phyloP scores from a whole-genome alignment of 2,888 invertebrate genomes.

The Troglohyphantes excavatus region DNA sequence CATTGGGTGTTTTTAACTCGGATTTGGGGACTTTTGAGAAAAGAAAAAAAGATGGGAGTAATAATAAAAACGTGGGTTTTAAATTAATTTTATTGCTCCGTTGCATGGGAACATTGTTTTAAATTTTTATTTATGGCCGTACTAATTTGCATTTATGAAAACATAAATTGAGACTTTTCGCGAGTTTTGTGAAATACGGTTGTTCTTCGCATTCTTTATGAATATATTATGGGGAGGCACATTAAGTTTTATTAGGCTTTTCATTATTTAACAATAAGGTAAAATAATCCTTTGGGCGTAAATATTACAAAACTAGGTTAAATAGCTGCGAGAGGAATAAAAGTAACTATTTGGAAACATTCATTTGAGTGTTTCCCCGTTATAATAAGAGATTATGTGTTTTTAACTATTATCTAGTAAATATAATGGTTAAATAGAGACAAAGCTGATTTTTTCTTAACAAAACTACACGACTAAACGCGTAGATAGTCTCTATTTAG shows the following conservation, averaged over 20 bases:
- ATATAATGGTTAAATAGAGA: too few relatives aligned
- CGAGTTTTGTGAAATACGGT: not conserved
- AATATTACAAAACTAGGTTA: not conserved
- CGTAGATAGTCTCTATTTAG: too few relatives aligned
- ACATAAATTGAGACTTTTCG: constrained; percentile 9
- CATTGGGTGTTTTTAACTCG: constrained; percentile 11
- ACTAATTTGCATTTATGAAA: not conserved
- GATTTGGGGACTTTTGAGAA: not conserved
- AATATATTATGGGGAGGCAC: not conserved
- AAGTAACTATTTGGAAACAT: not conserved
- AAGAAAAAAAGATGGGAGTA: not conserved
- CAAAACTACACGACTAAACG: too few relatives aligned
- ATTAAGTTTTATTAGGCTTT: constrained; percentile 1
- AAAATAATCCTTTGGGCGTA: not conserved
- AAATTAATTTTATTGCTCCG: constrained; percentile 28
- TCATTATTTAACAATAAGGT: not conserved
- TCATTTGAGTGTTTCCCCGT: not conserved
- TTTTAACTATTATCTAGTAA: too few relatives aligned
- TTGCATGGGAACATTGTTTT: constrained; percentile 2
- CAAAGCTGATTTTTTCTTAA: too few relatives aligned
- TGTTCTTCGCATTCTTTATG: not conserved
- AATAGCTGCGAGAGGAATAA: not conserved
- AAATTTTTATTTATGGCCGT: not conserved
- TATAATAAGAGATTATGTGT: not conserved
- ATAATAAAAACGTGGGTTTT: not conserved